Conservation (phyloP, 2,888 invertebrate species). For the Bembecia ichneumoniformis region DNA sequence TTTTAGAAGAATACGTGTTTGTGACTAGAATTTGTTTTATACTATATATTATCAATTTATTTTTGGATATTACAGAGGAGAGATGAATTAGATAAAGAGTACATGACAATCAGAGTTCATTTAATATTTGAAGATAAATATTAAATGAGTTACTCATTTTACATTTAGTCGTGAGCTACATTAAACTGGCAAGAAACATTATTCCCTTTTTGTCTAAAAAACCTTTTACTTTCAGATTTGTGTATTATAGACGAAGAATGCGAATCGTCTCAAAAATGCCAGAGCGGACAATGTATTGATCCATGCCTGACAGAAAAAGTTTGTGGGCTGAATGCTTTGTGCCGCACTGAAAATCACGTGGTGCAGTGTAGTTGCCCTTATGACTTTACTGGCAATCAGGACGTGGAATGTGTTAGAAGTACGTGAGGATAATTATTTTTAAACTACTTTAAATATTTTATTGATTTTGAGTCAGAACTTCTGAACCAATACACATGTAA, state of each 20-base stretch:
- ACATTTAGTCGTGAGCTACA: too few relatives aligned
- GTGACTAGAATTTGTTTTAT: too few relatives aligned
- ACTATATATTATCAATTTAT: too few relatives aligned
- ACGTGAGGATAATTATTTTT: conserved; percentile 33
- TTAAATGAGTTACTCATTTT: too few relatives aligned
- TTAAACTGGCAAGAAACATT: too few relatives aligned
- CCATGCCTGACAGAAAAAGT: conserved; percentile 82
- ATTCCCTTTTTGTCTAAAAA: too few relatives aligned
- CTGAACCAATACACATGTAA: not conserved
- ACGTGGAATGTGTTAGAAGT: conserved; percentile 88
- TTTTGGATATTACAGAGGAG: too few relatives aligned
- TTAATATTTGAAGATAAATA: too few relatives aligned
- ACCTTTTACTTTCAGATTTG: conserved; percentile 67
- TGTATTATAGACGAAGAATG: conserved; percentile 87
- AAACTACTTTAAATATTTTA: conserved; percentile 1
- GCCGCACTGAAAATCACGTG: conserved; percentile 78
- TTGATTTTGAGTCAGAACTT: not conserved
- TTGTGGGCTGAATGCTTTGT: conserved; percentile 89
- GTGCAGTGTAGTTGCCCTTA: conserved; percentile 87
- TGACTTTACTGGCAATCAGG: conserved; percentile 88
- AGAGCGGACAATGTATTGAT: conserved; percentile 85
- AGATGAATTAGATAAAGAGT: too few relatives aligned
- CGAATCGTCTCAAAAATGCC: conserved; percentile 82
- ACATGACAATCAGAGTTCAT: too few relatives aligned
- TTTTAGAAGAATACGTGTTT: too few relatives aligned